A percentile compares a stretch with the other conserved stretches of the same genome.
These are phyloP conservation scores for Drosophila pegasa DNA, from an alignment of 2,888 invertebrate genomes.

Conservation along the genomic window DNA sequence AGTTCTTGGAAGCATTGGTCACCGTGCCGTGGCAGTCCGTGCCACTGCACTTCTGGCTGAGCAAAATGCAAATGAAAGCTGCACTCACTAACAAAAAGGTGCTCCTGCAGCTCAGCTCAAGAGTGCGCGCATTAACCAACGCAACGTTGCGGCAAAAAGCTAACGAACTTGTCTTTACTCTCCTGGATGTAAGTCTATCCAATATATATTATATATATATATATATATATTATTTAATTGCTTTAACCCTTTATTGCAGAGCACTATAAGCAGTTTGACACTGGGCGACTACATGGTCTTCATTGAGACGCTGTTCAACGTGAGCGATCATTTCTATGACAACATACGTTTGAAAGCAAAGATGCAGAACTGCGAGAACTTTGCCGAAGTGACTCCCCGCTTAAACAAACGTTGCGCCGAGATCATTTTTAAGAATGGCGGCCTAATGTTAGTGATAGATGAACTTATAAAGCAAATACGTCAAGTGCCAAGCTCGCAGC, in stretches of 20 bases:
- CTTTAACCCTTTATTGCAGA: slow-evolving; percentile 10
- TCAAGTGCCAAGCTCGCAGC: slow-evolving; percentile 38
- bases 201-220: too few relatives aligned
- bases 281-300: slow-evolving; percentile 71
- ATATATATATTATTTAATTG: too few relatives aligned
- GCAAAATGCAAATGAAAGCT: slow-evolving; percentile 17
- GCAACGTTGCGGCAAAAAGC: slow-evolving; percentile 48
- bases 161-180: slow-evolving; percentile 16
- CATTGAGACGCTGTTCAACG: slow-evolving; percentile 73
- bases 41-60: slow-evolving; percentile 78
- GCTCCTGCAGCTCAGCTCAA: slow-evolving; percentile 60
- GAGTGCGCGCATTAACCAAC: slow-evolving; percentile 71
- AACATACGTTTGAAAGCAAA: slow-evolving; percentile 33
- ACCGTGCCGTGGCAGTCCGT: slow-evolving; percentile 79
- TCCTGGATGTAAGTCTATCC: too few relatives aligned
- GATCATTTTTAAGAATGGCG: slow-evolving; percentile 16
- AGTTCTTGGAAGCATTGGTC: slow-evolving; percentile 42
- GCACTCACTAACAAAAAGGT: slow-evolving; percentile 34
- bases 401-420: slow-evolving; percentile 57
- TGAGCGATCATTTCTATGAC: slow-evolving; percentile 52
- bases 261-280: slow-evolving; percentile 53
- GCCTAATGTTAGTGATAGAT: not conserved
- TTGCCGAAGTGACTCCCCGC: slow-evolving; percentile 2
- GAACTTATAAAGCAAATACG: slow-evolving; percentile 34
- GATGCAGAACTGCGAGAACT: slow-evolving; percentile 26